Percentiles rank a stretch among this genome's conserved stretches.
phyloP scores from a whole-genome alignment of 2,888 invertebrate species.

The Drosophila affinis region DNA sequence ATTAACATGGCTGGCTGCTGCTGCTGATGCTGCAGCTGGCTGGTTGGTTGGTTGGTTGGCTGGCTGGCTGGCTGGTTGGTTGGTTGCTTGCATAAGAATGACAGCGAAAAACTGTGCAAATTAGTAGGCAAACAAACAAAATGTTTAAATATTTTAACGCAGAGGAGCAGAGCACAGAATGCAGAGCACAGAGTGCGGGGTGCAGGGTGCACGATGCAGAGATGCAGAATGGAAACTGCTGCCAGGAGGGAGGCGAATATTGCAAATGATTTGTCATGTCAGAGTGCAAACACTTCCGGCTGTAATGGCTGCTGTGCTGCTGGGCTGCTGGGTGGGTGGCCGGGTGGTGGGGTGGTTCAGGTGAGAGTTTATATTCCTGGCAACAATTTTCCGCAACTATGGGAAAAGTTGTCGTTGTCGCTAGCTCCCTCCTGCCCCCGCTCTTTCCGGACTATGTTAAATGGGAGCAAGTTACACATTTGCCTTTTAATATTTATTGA shows the following conservation, averaged over 20 bases:
- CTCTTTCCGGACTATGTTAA: conserved; percentile 13
- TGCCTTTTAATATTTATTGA: conserved; percentile 76
- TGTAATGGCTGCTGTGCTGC: conserved; percentile 8
- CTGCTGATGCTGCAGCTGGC: not conserved
- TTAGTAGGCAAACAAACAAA: conserved; percentile 64
- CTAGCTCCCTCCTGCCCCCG: not conserved
- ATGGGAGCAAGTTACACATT: conserved; percentile 38
- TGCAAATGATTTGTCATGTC: conserved; percentile 75
- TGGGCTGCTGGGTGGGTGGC: not conserved
- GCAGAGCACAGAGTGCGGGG: not conserved
- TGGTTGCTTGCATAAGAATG: conserved; percentile 11
- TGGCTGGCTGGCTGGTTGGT: not conserved
- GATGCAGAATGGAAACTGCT: conserved; percentile 40
- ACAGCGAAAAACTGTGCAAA: conserved; percentile 50
- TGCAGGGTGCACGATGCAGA: not conserved
- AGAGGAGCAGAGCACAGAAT: not conserved
- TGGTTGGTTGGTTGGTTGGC: not conserved
- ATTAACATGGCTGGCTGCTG: not conserved
- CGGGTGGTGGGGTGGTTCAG: not conserved
- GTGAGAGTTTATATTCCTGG: conserved; percentile 26
- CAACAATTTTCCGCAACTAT: conserved; percentile 39
- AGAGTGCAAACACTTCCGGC: conserved; percentile 58
- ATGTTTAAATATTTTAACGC: conserved; percentile 65
- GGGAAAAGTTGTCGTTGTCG: conserved; percentile 21
- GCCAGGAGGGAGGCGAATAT: conserved; percentile 40